Evolutionary conservation across 2,888 invertebrate genomes (phyloP).

Genomic region (Ditula angustiorana): DNA sequence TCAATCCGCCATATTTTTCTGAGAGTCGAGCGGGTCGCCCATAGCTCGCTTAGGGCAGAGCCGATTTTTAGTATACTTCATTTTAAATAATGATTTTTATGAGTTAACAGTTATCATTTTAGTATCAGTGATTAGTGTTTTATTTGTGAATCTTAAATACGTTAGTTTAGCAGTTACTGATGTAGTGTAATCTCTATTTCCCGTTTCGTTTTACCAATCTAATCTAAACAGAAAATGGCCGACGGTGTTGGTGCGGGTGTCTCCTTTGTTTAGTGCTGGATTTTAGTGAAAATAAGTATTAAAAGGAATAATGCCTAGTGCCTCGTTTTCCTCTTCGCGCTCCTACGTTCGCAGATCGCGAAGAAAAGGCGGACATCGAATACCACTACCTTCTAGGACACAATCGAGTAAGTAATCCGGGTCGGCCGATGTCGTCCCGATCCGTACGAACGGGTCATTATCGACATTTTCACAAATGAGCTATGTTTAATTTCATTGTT

Average conservation of each 20-base stretch:
- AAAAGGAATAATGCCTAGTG: slow-evolving; percentile 95
- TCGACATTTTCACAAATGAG: slow-evolving; percentile 64
- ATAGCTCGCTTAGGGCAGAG: slow-evolving; percentile 72
- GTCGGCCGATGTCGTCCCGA: slow-evolving; percentile 75
- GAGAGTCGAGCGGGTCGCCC: slow-evolving; percentile 75
- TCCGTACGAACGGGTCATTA: slow-evolving; percentile 68
- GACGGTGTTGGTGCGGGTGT: slow-evolving; percentile 91
- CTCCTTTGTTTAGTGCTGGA: slow-evolving; percentile 92
- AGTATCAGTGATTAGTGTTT: slow-evolving; percentile 74
- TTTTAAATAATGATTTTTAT: slow-evolving; percentile 75
- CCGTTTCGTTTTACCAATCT: slow-evolving; percentile 81
- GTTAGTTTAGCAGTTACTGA: slow-evolving; percentile 59
- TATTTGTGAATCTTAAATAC: slow-evolving; percentile 59
- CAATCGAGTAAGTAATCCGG: slow-evolving; percentile 91
- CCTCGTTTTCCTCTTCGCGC: slow-evolving; percentile 96
- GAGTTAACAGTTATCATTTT: slow-evolving; percentile 69
- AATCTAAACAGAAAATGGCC: slow-evolving; percentile 92
- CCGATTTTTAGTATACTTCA: slow-evolving; percentile 70
- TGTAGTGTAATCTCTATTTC: slow-evolving; percentile 72
- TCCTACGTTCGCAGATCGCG: slow-evolving; percentile 96
- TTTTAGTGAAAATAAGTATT: slow-evolving; percentile 83
- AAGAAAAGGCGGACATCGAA: slow-evolving; percentile 96
- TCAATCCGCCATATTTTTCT: slow-evolving; percentile 82
- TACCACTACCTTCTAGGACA: slow-evolving; percentile 92
- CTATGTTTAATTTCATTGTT: slow-evolving; percentile 48